Evolutionary conservation across 2,888 invertebrate genomes (phyloP).

Genomic region (Aromia moschata): DNA sequence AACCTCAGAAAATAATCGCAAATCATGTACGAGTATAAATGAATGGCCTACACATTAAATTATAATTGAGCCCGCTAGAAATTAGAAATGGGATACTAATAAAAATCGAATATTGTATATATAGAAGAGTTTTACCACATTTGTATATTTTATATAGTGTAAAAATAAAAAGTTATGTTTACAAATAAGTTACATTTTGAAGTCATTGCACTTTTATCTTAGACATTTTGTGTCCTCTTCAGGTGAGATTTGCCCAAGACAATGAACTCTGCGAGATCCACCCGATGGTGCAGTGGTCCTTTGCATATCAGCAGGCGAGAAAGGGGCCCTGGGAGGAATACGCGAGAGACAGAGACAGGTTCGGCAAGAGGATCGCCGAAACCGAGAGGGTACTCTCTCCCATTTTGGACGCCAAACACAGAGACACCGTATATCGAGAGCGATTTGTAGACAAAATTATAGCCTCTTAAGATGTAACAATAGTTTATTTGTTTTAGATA

Average conservation of each 20-base stretch:
- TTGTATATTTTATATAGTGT: too few species aligned
- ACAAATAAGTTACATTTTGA: not conserved
- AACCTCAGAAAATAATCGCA: too few species aligned
- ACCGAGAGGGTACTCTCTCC: constrained; percentile 58
- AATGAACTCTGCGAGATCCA: constrained; percentile 61
- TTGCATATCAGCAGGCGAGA: constrained; percentile 67
- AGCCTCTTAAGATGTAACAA: not conserved
- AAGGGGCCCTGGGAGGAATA: constrained; percentile 68
- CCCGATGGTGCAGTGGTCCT: constrained; percentile 66
- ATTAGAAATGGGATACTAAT: too few species aligned
- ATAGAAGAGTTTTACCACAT: too few species aligned
- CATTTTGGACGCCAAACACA: constrained; percentile 62
- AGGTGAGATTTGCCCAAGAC: constrained; percentile 66
- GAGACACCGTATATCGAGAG: constrained; percentile 61
- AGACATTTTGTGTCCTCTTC: constrained; percentile 34
- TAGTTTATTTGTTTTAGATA: not conserved
- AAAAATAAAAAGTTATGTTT: not conserved
- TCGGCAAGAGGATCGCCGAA: constrained; percentile 60
- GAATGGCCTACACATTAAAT: too few species aligned
- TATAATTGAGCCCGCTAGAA: too few species aligned
- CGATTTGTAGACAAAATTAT: constrained; percentile 53
- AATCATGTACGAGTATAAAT: too few species aligned
- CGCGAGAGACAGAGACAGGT: constrained; percentile 66
- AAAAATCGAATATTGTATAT: too few species aligned
- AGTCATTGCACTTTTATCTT: not conserved